Conservation (phyloP, 2,888 invertebrate species). For the Aphodius sticticus region DNA sequence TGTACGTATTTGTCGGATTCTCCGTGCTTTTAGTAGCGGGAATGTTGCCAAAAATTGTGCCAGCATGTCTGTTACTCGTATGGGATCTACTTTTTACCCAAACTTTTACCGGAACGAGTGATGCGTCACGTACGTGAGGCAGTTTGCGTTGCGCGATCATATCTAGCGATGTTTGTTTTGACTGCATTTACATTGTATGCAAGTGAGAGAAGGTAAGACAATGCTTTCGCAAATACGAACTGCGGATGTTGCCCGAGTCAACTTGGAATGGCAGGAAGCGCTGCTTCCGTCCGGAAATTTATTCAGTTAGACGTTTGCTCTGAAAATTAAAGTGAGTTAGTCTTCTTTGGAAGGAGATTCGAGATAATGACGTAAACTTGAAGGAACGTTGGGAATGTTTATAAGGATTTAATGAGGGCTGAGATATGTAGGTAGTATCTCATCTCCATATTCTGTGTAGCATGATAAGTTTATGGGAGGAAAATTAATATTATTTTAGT, state of each 20-base stretch:
- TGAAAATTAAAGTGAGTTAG: slow-evolving; percentile 9
- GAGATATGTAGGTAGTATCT: background rate
- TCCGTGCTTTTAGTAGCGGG: background rate
- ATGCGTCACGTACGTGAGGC: background rate
- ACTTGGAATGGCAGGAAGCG: slow-evolving; percentile 5
- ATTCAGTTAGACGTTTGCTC: slow-evolving; percentile 22
- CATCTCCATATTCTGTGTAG: background rate
- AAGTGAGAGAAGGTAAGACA: background rate
- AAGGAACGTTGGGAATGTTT: background rate
- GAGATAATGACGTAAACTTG: background rate
- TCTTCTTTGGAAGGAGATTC: background rate
- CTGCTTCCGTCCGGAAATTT: slow-evolving; percentile 15
- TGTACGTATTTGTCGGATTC: background rate
- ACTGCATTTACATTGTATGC: background rate
- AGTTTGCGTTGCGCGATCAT: background rate
- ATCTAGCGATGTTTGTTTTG: background rate
- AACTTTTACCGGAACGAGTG: background rate
- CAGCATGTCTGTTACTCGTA: background rate
- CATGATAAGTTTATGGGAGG: too few species aligned
- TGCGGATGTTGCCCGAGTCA: background rate
- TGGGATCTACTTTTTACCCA: background rate
- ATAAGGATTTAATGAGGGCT: background rate
- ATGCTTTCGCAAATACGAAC: background rate
- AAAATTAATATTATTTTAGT: too few species aligned
- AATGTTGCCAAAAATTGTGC: background rate